phyloP scores from a whole-genome alignment of 1,140 invertebrate species.

The Antheraea mylitta region DNA sequence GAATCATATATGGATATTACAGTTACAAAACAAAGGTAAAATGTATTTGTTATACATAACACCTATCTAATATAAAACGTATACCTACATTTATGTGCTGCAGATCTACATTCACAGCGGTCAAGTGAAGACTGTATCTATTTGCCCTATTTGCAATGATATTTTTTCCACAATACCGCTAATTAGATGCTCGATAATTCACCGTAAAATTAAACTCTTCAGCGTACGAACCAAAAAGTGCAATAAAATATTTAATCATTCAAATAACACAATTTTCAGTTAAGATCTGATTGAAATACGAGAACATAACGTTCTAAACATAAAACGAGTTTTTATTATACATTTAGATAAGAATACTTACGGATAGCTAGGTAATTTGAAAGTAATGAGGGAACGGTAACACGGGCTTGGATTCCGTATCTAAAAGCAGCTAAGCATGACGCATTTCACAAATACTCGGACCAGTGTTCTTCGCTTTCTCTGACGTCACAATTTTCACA shows the following conservation, averaged over 20 bases:
- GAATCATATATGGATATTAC: no score
- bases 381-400: slow-evolving; percentile 13
- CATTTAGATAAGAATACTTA: neutral
- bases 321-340: neutral
- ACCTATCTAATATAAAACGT: no score
- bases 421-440: slow-evolving; percentile 20
- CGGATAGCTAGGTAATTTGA: slow-evolving; percentile 1
- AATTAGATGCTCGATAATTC: no score
- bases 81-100: no score
- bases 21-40: no score
- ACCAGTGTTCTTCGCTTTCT: slow-evolving; percentile 23
- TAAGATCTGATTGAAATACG: neutral
- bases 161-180: no score
- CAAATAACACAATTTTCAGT: neutral
- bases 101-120: no score
- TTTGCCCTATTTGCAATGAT: no score
- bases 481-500: slow-evolving; percentile 24
- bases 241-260: neutral
- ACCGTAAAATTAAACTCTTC: no score
- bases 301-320: neutral
- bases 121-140: no score
- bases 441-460: slow-evolving; percentile 24
- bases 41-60: no score
- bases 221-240: no score
- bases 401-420: slow-evolving; percentile 13